phyloP scores from a whole-genome alignment of 2,797 vertebrate genomes.

The Tragelaphus eurycerus region DNA sequence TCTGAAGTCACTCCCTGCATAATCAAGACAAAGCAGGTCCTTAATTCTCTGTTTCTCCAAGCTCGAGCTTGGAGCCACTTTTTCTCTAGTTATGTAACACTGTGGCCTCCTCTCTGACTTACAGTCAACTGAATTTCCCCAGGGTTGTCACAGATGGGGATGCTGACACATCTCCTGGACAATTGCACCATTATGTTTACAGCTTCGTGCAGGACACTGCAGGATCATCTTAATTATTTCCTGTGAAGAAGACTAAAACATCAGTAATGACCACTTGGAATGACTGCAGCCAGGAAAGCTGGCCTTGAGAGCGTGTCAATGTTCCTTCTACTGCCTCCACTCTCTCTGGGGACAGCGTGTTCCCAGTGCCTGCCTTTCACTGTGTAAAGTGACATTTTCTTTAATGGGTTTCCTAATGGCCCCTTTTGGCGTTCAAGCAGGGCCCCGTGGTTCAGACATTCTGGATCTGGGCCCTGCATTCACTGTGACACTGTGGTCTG shows the following conservation, averaged over 20 bases:
- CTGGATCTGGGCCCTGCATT: neutral
- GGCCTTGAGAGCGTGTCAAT: neutral
- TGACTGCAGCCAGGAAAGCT: too few species aligned
- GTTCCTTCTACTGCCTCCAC: neutral
- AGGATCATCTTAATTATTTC: neutral
- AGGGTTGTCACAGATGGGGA: neutral
- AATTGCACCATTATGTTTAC: neutral
- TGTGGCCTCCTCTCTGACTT: neutral
- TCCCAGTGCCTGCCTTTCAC: neutral
- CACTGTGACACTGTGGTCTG: neutral
- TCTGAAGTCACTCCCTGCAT: neutral
- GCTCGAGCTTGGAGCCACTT: neutral
- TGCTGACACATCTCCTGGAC: neutral
- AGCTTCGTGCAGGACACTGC: neutral
- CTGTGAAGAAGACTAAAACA: neutral
- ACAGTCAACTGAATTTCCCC: neutral
- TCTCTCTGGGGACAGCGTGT: neutral
- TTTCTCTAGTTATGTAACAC: neutral
- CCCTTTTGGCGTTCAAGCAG: neutral
- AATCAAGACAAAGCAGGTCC: neutral
- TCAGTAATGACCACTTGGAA: neutral
- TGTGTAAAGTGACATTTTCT: constrained; percentile 20
- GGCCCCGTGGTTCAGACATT: neutral
- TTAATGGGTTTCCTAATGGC: neutral
- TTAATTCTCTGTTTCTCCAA: neutral